Base-by-base conservation (phyloP, 2,113 vertebrate genomes). In the Anarhynchus alexandrinus region DNA sequence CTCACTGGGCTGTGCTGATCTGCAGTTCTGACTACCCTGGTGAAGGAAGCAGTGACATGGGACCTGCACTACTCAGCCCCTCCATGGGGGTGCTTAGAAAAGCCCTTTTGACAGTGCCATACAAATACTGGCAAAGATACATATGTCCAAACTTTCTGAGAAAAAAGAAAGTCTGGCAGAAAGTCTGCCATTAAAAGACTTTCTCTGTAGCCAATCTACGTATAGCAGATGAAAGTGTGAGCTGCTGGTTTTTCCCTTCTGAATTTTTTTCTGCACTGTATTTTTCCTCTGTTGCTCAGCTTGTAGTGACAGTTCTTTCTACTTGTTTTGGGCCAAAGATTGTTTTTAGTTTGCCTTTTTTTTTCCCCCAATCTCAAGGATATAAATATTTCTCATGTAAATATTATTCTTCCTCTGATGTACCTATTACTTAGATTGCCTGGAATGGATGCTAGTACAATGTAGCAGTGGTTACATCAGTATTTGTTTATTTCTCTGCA, bases 381-480 rank as follows among this genome's bases (percentile, higher is more conserved):
- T 72, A 52, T 85, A 90, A 95, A 90, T 67, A 92, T 69, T 90
- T 90, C 54, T 72, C 9, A 52, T 69, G 49, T 69, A 90, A 93
- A 95, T 93, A 91, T 83, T 96, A 59, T 82, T 94, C 66, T 94
- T 94, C 92, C 78, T 82, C 59, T 82, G 70, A 87, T 72, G 11
- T 74, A 62, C 25, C 22, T 82, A 52, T 85, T 94, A 86, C 81
- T 91, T 82, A 69, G 20, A 65, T 78, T 74, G 51, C 20, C 45
- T 91, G 80, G 54, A 85, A 82, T 20, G 38, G 47, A 65, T 55
- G 58, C 15, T 64, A 81, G 29, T 38, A 49, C n/a, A 67, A 42
- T 1, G 1, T 59, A 84, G 36, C 23, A 52, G 43, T 54, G 71
- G 61, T 84, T 93, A 94, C 36, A 18, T 43, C 27, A 90, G 64